Evolutionary conservation across 2,797 vertebrate genomes (phyloP), one percentile per base, ranked within the genome.

Genomic region (Pygocentrus nattereri): DNA sequence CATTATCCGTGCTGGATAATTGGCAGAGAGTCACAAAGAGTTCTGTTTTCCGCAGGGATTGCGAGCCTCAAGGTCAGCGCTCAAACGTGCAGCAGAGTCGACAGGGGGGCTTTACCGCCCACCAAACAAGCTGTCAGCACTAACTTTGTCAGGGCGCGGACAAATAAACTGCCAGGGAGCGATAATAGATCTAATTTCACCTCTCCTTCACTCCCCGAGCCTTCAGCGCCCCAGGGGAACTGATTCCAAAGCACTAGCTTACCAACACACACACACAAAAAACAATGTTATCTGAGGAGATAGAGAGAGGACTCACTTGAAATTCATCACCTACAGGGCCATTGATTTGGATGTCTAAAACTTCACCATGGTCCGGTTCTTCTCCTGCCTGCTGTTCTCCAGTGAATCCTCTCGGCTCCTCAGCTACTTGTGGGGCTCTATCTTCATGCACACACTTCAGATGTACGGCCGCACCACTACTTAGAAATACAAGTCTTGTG

Each of bases 51-150:
- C 93, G 90, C 86, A 87, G 92, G 94, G 92, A 94, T n/a, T 91
- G 91, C 92, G 90, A 89, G 92, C 91, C 92, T 96, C 96, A 97
- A 97, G 96, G 96, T 97, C 96, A 96, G 86, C 87, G 90, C 94
- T 93, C 92, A 90, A 85, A 86, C 86, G 91, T 91, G 93, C 94
- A 88, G 93, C 90, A 85, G 89, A 90, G 91, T 90, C 90, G 92
- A 94, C 95, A 95, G 95, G 95, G 91, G 91, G 93, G 93, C 92
- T 92, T 93, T 94, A 94, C 95, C 93, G 92, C 92, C 88, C 85
- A 88, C 93, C 95, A 95, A 96, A 97, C 95, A 96, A 96, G 96
- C 95, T 96, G 96, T 97, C 96, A 97, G 95, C 94, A 93, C 91
- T 95, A 96, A 97, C 94, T 96, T 95, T 95, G 95, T 96, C 95